Base-by-base conservation (phyloP, 2,113 vertebrate species). In the Datnioides undecimradiatus region DNA sequence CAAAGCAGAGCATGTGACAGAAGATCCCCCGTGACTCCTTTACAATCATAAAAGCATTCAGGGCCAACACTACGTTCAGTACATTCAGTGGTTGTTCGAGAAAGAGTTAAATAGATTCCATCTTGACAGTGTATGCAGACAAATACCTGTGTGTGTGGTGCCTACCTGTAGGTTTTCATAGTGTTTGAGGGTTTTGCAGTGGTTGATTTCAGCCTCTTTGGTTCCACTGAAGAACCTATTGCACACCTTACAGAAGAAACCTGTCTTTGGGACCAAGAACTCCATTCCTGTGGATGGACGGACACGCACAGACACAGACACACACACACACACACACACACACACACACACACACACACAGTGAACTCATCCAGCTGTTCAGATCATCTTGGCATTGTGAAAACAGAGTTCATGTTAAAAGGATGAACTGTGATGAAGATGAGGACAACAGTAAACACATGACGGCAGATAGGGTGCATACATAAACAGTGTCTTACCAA, bases 221-320 rank as follows among this genome's bases (percentile, higher is more conserved):
- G 31, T 33, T 57, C 91, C 93, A 0, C 54, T 90, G 65, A 92
- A 94, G 73, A 94, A 94, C 3, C 91, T 78, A 57, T 88, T 87
- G 55, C 93, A 94, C 48, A 73, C 84, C 73, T 92, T 93, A 73
- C 93, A 94, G 82, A 93, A 93, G 86, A 94, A 94, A 1, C 93
- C 93, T 0, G 90, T 91, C 74, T 93, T 94, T 1, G 91, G 93
- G 27, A 90, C 64, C 65, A 94, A 70, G 64, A 81, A 92, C 79
- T 94, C 93, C 89, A 94, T 52, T 40, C 93, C 93, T 94, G 84
- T 19, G 29, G 21, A 46, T 8, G n/a, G n/a, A n/a, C n/a, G n/a
- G n/a, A 45, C 4, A 79, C 13, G 59, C 9, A 43, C 9, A 58
- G 21, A 55, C 8, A 78, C 8, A 65, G 3, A 64, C 12, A 59